Evolutionary conservation across 1,140 invertebrate species (phyloP), one percentile per base, ranked within the genome.

Genomic region (Philotrypesis tridentata): DNA sequence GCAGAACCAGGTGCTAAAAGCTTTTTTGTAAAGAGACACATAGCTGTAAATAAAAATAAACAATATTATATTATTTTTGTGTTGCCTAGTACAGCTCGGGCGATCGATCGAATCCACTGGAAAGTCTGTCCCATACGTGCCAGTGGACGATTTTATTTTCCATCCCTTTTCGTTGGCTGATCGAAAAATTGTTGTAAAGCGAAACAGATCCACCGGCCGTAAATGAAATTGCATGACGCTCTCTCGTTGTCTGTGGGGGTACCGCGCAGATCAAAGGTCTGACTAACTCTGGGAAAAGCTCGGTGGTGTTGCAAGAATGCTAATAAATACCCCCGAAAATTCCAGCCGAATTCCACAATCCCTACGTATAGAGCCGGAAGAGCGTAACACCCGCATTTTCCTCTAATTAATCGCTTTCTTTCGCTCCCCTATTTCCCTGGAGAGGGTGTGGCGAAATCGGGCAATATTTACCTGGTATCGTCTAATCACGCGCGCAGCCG

Each of bases 381-480:
- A n/a, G 48, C 48, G 48, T 17, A 55, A 55, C 48, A 17, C 63
- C 25, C 61, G 6, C 67, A 70, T 70, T 70, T 70, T 70, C 27
- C 31, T 17, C 7, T 37, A 70, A 70, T 70, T 70, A 70, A 61
- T 75, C 73, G 67, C 25, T 48, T 23, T 48, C 37, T 43, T 12
- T 25, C 37, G 25, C 37, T 43, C 37, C 23, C 17, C 1, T 33
- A 9, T 67, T 33, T 12, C 29, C 17, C 29, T 68, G 0, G 48
- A 55, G 48, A 55, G 83, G 84, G 84, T 79, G 84, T 74, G 85
- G 84, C 83, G 85, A 85, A 86, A 84, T 82, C 82, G 85, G 79
- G 79, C 84, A 78, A 83, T 85, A 83, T 83, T 86, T 86, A 86
- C 82, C 74, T 78, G 81, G 72, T 55, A 55, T 75, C 68, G 25